These are phyloP conservation scores for Holotrichia oblita DNA, from an alignment of 1,140 invertebrate species.

Conservation along the genomic window DNA sequence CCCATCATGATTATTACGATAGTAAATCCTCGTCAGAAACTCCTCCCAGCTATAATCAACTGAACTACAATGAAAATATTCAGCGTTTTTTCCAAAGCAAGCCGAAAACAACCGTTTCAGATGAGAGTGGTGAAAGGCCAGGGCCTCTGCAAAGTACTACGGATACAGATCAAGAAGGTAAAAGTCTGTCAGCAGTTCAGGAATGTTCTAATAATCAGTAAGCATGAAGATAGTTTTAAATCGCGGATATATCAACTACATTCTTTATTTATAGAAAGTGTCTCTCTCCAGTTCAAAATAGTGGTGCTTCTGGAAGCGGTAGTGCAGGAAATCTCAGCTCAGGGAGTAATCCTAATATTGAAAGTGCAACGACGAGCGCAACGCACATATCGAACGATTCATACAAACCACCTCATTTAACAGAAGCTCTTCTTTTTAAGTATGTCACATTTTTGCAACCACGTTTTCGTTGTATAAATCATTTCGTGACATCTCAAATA, in stretches of 20 bases:
- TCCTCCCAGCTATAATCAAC: constrained; percentile 83
- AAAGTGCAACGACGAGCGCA: constrained; percentile 64
- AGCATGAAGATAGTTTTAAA: constrained; percentile 37
- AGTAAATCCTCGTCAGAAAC: constrained; percentile 85
- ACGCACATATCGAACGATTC: constrained; percentile 56
- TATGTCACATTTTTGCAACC: constrained; percentile 43
- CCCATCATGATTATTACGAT: constrained; percentile 82
- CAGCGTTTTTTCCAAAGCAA: constrained; percentile 87
- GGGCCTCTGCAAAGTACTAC: constrained; percentile 48
- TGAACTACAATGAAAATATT: constrained; percentile 89
- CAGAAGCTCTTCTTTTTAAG: constrained; percentile 68
- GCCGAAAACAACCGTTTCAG: constrained; percentile 69
- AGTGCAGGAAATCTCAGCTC: constrained; percentile 68
- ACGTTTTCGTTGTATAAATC: too few relatives aligned
- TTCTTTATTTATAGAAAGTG: constrained; percentile 59
- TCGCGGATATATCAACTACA: neutral
- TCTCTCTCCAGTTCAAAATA: constrained; percentile 63
- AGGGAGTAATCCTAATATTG: constrained; percentile 63
- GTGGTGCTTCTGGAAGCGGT: constrained; percentile 65
- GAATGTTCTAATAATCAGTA: constrained; percentile 54
- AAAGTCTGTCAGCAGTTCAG: constrained; percentile 49
- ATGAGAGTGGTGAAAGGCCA: constrained; percentile 58
- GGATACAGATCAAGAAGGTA: constrained; percentile 55
- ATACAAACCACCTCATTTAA: constrained; percentile 68
- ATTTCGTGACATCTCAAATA: neutral